A percentile compares a stretch with the other conserved stretches of the same genome.
Conservation (phyloP, 2,797 vertebrate genomes). For the Centroberyx gerrardi region DNA sequence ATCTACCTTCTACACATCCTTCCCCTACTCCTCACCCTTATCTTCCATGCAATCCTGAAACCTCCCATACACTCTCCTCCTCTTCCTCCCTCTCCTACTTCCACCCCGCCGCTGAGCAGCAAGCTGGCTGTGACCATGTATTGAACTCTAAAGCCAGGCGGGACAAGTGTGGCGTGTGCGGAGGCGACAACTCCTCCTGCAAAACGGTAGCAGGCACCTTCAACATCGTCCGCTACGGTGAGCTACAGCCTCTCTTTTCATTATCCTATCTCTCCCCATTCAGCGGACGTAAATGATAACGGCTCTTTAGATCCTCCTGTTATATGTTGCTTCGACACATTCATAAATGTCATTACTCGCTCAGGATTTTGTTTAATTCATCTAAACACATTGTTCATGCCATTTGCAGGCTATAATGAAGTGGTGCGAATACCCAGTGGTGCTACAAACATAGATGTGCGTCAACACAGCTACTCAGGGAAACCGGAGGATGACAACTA, state of each 20-base stretch:
- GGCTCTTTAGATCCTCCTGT: conserved; percentile 7
- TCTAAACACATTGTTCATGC: conserved; percentile 24
- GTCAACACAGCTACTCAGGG: conserved; percentile 99
- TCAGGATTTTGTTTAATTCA: background rate
- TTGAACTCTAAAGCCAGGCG: conserved; percentile 98
- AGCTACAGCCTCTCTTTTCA: conserved; percentile 62
- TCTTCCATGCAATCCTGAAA: background rate
- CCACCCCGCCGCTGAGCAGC: conserved; percentile 83
- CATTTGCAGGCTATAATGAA: conserved; percentile 92
- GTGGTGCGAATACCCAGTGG: conserved; percentile 97
- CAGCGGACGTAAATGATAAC: conserved; percentile 3
- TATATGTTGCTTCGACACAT: background rate
- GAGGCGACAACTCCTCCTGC: conserved; percentile 99
- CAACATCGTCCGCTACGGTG: conserved; percentile 97
- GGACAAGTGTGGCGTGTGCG: conserved; percentile 99
- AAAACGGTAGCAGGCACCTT: conserved; percentile 96
- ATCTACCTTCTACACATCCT: too few relatives aligned
- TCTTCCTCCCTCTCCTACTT: background rate
- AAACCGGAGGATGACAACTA: conserved; percentile 99
- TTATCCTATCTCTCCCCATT: background rate
- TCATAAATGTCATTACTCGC: background rate
- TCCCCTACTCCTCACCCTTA: too few relatives aligned
- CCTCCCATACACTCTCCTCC: background rate
- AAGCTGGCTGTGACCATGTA: conserved; percentile 99
- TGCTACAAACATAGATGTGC: conserved; percentile 97